These are phyloP conservation scores for Pyrocephalus nanus DNA, from an alignment of 2,797 vertebrate species.

Conservation along the genomic window DNA sequence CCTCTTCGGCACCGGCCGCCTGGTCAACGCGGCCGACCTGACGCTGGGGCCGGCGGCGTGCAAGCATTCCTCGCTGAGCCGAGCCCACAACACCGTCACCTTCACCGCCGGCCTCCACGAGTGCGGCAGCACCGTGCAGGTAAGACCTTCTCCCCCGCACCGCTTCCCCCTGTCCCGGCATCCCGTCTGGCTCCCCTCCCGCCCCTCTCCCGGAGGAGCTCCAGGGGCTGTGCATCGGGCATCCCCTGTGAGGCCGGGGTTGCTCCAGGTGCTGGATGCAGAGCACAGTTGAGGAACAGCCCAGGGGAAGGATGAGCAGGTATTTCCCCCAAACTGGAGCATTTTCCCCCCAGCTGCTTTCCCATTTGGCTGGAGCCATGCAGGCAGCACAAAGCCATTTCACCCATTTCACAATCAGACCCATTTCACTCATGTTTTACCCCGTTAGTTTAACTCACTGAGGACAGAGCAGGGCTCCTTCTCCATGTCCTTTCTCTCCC, in stretches of 20 bases:
- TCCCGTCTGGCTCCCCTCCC: too few species aligned
- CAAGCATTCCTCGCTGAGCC: neutral
- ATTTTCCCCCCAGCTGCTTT: neutral
- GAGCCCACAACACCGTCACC: neutral
- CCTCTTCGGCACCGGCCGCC: constrained; percentile 68
- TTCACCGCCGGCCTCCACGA: constrained; percentile 68
- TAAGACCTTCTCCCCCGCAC: neutral
- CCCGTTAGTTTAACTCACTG: neutral
- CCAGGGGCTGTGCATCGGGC: neutral
- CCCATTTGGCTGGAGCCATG: accelerated
- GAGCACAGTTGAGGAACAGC: accelerated
- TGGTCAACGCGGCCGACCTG: constrained; percentile 47
- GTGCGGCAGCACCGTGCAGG: constrained; percentile 71
- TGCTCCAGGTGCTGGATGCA: accelerated
- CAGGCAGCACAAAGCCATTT: neutral
- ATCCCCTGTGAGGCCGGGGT: accelerated
- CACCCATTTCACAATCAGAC: neutral
- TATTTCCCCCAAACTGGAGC: accelerated
- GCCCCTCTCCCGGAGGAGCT: neutral
- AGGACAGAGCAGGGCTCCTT: neutral
- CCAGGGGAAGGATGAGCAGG: accelerated
- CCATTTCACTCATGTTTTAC: accelerated
- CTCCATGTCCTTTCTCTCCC: neutral
- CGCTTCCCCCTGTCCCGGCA: accelerated
- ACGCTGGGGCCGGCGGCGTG: constrained; percentile 62